Evolutionary conservation across 2,797 vertebrate genomes (phyloP), one percentile per base, ranked within the genome.

Genomic region (Leptatherina wallacei): DNA sequence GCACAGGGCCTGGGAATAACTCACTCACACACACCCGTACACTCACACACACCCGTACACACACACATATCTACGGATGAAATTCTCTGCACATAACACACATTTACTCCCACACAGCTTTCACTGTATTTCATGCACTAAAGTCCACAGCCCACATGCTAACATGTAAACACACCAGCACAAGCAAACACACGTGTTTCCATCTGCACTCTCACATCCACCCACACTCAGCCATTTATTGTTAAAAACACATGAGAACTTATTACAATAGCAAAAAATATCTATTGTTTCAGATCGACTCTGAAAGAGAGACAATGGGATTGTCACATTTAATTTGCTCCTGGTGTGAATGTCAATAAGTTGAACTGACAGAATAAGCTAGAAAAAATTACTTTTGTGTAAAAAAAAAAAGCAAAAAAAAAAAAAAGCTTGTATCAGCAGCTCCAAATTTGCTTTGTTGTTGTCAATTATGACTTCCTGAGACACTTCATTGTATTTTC

Each of bases 1-100:
- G 92, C 88, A 90, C 90, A 89, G 89, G 91, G 91, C 88, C 93
- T 93, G 91, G 89, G 92, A 94, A 94, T 85, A 91, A 81, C 87
- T 79, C 81, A 82, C 73, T 82, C 82, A 87, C 75, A 72, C 77
- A 22, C 64, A 54, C 67, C 30, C 69, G 32, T 27, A 27, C 24
- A 27, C 24, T 27, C 65, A 36, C 85, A 67, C 72, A 29, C 74
- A 66, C 63, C 13, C 64, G 64, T 69, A 78, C 65, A 77, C 59
- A 75, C 81, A 77, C 58, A 77, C 72, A 73, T 65, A 71, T 62
- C 61, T 74, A 81, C 69, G 44, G 68, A 69, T 30, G 12, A 65
- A 85, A 62, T 61, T 42, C 75, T 81, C 69, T 55, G 74, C 73
- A 38, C 57, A 69, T 69, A 82, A 81, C 79, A 80, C 86, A 84